A percentile compares a stretch with the other conserved stretches of the same genome.
phyloP scores from a whole-genome alignment of 2,888 invertebrate species.

The Drosophila neonasuta region DNA sequence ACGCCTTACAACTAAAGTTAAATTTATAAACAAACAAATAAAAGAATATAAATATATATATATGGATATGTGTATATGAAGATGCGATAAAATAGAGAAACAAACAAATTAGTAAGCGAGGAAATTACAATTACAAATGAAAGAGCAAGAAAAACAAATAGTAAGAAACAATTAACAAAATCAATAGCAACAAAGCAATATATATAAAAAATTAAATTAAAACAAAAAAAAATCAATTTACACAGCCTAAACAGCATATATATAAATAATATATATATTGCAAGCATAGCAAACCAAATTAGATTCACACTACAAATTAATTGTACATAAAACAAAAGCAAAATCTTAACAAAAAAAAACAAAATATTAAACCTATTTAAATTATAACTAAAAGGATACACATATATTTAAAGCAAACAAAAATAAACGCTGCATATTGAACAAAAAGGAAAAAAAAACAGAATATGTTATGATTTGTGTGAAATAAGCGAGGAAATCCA shows the following conservation, averaged over 20 bases:
- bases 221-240: slow-evolving; percentile 38
- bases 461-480: slow-evolving; percentile 39
- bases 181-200: slow-evolving; percentile 54
- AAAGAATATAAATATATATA: slow-evolving; percentile 14
- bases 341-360: slow-evolving; percentile 21
- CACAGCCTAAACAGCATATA: slow-evolving; percentile 34
- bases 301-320: slow-evolving; percentile 39
- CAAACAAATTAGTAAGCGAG: slow-evolving; percentile 24
- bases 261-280: slow-evolving; percentile 23
- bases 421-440: slow-evolving; percentile 54
- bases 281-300: slow-evolving; percentile 50
- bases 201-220: slow-evolving; percentile 20
- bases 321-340: slow-evolving; percentile 54
- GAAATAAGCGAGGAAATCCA: slow-evolving; percentile 1
- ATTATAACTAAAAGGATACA: slow-evolving; percentile 44
- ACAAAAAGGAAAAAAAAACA: slow-evolving; percentile 20
- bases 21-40: slow-evolving; percentile 40
- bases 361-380: slow-evolving; percentile 40
- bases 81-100: slow-evolving; percentile 18
- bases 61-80: slow-evolving; percentile 40
- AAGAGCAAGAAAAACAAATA: slow-evolving; percentile 38
- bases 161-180: slow-evolving; percentile 30
- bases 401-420: slow-evolving; percentile 30
- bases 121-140: slow-evolving; percentile 30
- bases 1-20: slow-evolving; percentile 63